Evolutionary conservation across 2,888 invertebrate genomes (phyloP).

Genomic region (Ametastegia equiseti): DNA sequence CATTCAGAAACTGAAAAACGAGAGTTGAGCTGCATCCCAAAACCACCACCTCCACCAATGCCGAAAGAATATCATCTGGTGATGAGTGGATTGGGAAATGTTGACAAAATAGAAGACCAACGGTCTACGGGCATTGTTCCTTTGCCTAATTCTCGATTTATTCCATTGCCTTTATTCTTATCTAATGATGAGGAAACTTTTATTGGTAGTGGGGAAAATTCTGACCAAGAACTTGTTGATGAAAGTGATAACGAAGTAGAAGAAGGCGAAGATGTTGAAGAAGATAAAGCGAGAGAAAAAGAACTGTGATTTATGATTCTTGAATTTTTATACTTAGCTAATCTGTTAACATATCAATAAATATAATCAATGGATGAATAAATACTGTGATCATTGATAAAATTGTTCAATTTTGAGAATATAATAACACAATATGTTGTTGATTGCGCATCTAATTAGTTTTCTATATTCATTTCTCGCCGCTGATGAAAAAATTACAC

Average conservation of each 20-base stretch:
- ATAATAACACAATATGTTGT: neutral
- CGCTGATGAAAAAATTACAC: neutral
- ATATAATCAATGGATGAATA: neutral
- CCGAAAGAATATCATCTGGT: slow-evolving; percentile 39
- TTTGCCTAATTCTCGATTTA: slow-evolving; percentile 21
- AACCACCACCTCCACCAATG: slow-evolving; percentile 36
- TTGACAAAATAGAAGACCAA: slow-evolving; percentile 51
- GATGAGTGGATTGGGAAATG: neutral
- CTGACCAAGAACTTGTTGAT: slow-evolving; percentile 59
- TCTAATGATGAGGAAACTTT: slow-evolving; percentile 68
- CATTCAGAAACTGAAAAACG: neutral
- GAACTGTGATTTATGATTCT: neutral
- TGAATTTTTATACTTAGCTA: neutral
- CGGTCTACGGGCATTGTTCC: slow-evolving; percentile 51
- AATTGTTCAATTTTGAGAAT: neutral
- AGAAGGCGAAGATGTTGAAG: neutral
- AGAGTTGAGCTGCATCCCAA: slow-evolving; percentile 54
- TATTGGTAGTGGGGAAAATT: slow-evolving; percentile 72
- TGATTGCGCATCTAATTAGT: neutral
- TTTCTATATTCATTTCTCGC: neutral
- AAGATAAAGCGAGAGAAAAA: neutral
- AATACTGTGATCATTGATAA: neutral
- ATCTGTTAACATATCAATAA: neutral
- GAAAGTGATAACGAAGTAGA: neutral
- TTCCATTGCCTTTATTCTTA: slow-evolving; percentile 60